Evolutionary conservation across 2,113 vertebrate species (phyloP).

Genomic region (Cyrtonyx montezumae): DNA sequence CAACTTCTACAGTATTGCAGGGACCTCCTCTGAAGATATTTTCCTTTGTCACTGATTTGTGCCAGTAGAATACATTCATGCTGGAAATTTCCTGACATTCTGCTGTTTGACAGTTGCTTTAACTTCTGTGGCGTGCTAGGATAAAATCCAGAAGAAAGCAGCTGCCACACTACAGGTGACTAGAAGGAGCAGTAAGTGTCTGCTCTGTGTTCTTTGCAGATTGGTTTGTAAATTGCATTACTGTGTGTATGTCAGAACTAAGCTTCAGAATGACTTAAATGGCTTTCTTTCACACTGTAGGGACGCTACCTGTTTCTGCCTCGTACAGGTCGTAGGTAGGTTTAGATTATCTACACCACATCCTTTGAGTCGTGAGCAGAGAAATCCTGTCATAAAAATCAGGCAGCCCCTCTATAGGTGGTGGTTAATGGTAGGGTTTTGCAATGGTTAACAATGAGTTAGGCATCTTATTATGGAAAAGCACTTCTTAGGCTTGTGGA

Average conservation of each 20-base stretch:
- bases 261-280: background rate
- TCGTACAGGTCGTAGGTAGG: background rate
- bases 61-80: background rate
- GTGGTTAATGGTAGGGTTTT: background rate
- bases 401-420: background rate
- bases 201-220: background rate
- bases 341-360: constrained; percentile 8
- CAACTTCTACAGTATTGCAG: background rate
- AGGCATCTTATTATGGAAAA: background rate
- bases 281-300: background rate
- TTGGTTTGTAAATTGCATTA: background rate
- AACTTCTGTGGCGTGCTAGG: background rate
- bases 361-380: background rate
- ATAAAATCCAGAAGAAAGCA: background rate
- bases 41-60: background rate
- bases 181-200: background rate
- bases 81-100: background rate
- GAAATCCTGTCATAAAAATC: background rate
- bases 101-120: background rate
- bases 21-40: background rate
- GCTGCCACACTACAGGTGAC: fast-evolving
- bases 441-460: background rate
- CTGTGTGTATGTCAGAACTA: background rate
- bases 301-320: background rate
- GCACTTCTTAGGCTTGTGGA: background rate